A percentile compares a stretch with the other conserved stretches of the same genome.
Evolutionary conservation across 2,797 vertebrate genomes (phyloP).

Genomic region (Oophaga sylvatica): DNA sequence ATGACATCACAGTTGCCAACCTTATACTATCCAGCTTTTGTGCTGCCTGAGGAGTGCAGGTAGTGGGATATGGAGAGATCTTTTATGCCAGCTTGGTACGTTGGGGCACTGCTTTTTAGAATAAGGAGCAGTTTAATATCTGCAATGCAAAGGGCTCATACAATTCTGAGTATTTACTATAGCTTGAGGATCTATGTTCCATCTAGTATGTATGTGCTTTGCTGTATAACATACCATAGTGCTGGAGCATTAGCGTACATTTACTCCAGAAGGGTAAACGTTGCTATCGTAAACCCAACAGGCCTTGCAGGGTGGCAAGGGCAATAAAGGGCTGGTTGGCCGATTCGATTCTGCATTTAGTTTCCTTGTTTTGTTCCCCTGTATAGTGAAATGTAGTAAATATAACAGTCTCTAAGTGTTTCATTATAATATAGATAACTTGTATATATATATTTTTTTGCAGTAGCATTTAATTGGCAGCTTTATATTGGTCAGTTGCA

Average conservation of each 20-base stretch:
- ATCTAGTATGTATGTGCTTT: constrained; percentile 44
- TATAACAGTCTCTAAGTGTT: constrained; percentile 55
- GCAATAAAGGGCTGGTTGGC: background rate
- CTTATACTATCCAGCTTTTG: constrained; percentile 33
- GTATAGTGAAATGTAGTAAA: constrained; percentile 5
- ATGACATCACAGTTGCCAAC: constrained; percentile 44
- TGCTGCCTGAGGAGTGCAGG: constrained; percentile 31
- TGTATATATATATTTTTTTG: constrained; percentile 30
- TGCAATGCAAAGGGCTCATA: constrained; percentile 5
- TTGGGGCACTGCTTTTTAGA: background rate
- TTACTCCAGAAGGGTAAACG: constrained; percentile 30
- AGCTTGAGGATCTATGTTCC: constrained; percentile 35
- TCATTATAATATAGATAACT: constrained; percentile 27
- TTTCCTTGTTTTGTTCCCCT: constrained; percentile 43
- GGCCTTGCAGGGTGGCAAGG: background rate
- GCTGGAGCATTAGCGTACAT: constrained; percentile 20
- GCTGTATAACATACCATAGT: background rate
- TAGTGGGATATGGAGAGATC: constrained; percentile 5
- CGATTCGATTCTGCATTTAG: constrained; percentile 5
- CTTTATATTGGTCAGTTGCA: constrained; percentile 22
- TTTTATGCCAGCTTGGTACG: background rate
- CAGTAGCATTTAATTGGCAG: constrained; percentile 36
- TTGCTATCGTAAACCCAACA: background rate
- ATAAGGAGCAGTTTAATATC: background rate
- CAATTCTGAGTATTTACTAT: constrained; percentile 3